Percentiles rank a stretch among this genome's conserved stretches.
These are phyloP conservation scores for Calliopum simillimum DNA, from an alignment of 2,888 invertebrate genomes.

Conservation along the genomic window DNA sequence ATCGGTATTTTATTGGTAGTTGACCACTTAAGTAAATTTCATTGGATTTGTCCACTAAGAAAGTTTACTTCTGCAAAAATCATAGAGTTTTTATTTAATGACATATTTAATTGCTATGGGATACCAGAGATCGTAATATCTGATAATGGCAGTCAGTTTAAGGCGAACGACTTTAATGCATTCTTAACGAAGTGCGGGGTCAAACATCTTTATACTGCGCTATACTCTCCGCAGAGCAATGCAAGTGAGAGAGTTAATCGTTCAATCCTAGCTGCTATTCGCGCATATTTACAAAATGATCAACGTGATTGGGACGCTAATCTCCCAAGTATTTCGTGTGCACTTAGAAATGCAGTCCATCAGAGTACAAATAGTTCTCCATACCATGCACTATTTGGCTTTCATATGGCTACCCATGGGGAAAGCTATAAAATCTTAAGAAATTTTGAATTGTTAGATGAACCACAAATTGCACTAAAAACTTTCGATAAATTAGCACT, in stretches of 20 bases:
- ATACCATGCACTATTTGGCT: slow-evolving; percentile 39
- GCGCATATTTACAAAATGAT: slow-evolving; percentile 23
- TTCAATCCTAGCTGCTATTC: slow-evolving; percentile 29
- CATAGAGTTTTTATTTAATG: not conserved
- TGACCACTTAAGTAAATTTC: slow-evolving; percentile 39
- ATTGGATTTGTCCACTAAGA: slow-evolving; percentile 18
- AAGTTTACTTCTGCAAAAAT: slow-evolving; percentile 15
- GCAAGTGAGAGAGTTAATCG: slow-evolving; percentile 33
- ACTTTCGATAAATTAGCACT: slow-evolving; percentile 3
- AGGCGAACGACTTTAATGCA: slow-evolving; percentile 15
- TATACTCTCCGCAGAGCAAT: slow-evolving; percentile 39
- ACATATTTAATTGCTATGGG: not conserved
- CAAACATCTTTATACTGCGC: slow-evolving; percentile 34
- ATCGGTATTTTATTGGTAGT: slow-evolving; percentile 37
- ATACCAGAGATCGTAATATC: slow-evolving; percentile 35
- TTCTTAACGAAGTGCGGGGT: slow-evolving; percentile 36
- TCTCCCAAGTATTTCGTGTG: no score
- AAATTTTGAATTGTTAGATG: slow-evolving; percentile 28
- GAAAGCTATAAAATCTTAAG: slow-evolving; percentile 29
- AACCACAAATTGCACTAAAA: slow-evolving; percentile 6
- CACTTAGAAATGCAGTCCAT: slow-evolving; percentile 33
- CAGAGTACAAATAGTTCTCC: slow-evolving; percentile 32
- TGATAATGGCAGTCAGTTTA: no score
- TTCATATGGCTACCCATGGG: slow-evolving; percentile 33
- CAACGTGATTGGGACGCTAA: slow-evolving; percentile 36